Evolutionary conservation across 2,888 invertebrate species (phyloP), one percentile per base, ranked within the genome.

Genomic region (Aspidiotus rigidus): DNA sequence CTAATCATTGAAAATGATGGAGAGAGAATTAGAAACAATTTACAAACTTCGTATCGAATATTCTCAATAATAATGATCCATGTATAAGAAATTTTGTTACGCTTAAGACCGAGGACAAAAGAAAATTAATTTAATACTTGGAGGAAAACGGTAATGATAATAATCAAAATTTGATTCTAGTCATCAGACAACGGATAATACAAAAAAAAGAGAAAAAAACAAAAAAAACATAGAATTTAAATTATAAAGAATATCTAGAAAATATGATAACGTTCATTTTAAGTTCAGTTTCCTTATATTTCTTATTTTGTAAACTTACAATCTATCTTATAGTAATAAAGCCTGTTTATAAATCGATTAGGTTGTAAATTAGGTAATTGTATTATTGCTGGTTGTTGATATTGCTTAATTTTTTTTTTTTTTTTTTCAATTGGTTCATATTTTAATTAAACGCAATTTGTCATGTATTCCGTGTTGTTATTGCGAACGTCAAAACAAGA

Each of bases 351-450:
- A 67, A 67, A 60, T 67, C 60, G 42, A 64, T 64, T 67, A 67
- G 67, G 67, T 67, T 67, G 67, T 67, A 67, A 49, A 67, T 67
- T 67, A 67, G 67, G 60, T 67, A 67, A 67, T 67, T 67, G 67
- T 67, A 60, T 67, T 67, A 67, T 67, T 60, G 67, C 67, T 67
- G 67, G 67, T 67, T 67, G 67, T 67, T 67, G 67, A 67, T 67
- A 67, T 67, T 67, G 67, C 67, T 67, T 67, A 59, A 59, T 60
- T 60, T 67, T 67, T 41, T 56, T 54, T 28, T 28, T 28, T 67
- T 67, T 60, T 62, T 62, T 67, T 67, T 67, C 67, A 67, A 59
- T 67, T 67, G 60, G 67, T 67, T 67, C 67, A 67, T 67, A 67
- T 67, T 67, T 67, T 67, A 67, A 67, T 67, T 67, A 59, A 67